Evolutionary conservation across 2,888 invertebrate genomes (phyloP), one percentile per base, ranked within the genome.

Genomic region (Belgica antarctica): DNA sequence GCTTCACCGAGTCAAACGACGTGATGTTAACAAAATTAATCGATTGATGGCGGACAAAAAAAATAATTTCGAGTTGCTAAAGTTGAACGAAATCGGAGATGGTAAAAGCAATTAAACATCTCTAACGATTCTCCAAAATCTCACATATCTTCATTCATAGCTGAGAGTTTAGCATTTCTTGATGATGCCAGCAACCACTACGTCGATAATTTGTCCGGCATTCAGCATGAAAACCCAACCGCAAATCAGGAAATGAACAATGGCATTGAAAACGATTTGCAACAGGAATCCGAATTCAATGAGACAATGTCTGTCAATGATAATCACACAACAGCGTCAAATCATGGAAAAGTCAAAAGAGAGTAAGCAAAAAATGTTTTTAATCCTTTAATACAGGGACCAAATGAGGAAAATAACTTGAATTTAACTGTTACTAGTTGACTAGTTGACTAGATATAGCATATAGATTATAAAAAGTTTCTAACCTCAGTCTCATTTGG

Each of bases 171-270:
- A 22, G 25, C 12, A 12, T 57, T 57, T 57, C 25, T 57, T 17
- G 22, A 57, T 57, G 24, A 17, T 34, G 34, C 34, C 34, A 8
- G 8, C 24, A 24, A 41, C 41, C n/a, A 10, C 41, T 27, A 47
- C 15, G 17, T 28, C 5, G n/a, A 61, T n/a, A 66, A 47, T 66
- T 27, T 28, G 2, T 1, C 17, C 7, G 46, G 47, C 41, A 41
- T 28, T 25, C 25, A 61, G 25, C 22, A 27, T n/a, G 25, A 12
- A 61, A 63, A 47, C 46, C 19, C 41, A 68, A 52, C 68, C 68
- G 12, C 68, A 68, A 57, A 22, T 41, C 65, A 66, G 68, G 68
- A 68, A 34, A 68, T 68, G 68, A 68, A 57, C 27, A 46, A 68
- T 68, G 68, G 28, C 52, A 68, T 57, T 57, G 68, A 68, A 57